phyloP scores from a whole-genome alignment of 2,797 vertebrate species.

The Clarias laeviceps region DNA sequence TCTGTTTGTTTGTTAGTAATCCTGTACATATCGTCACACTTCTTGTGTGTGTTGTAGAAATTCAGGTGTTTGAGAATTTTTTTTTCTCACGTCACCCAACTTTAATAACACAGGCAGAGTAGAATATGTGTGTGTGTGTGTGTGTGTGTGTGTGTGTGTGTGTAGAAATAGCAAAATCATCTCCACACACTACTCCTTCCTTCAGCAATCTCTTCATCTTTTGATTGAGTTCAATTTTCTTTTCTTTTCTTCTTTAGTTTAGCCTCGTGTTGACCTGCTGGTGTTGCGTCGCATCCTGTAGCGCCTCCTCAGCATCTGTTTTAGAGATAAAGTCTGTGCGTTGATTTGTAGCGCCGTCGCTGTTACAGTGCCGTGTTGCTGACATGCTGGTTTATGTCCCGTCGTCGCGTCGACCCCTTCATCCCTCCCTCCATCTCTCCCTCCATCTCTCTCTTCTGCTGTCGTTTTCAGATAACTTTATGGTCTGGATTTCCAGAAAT shows the following conservation, averaged over 20 bases:
- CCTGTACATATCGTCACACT: no score
- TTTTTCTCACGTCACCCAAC: no score
- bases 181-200: background rate
- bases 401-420: conserved; percentile 47
- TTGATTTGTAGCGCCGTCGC: conserved; percentile 74
- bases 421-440: background rate
- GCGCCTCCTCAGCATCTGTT: conserved; percentile 70
- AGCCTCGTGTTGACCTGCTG: conserved; percentile 34
- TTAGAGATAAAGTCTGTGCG: conserved; percentile 66
- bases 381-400: conserved; percentile 57
- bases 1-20: no score
- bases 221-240: background rate
- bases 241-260: background rate
- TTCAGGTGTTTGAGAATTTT: no score
- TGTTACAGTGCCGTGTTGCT: conserved; percentile 59
- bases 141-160: no score
- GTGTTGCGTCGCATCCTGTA: conserved; percentile 10
- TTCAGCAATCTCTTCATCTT: background rate
- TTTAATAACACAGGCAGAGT: no score
- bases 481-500: conserved; percentile 70
- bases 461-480: conserved; percentile 62
- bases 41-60: no score
- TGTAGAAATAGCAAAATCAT: background rate
- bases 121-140: background rate
- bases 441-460: background rate